Base-by-base conservation (phyloP, 2,113 vertebrate species). In the Notothenia coriiceps region DNA sequence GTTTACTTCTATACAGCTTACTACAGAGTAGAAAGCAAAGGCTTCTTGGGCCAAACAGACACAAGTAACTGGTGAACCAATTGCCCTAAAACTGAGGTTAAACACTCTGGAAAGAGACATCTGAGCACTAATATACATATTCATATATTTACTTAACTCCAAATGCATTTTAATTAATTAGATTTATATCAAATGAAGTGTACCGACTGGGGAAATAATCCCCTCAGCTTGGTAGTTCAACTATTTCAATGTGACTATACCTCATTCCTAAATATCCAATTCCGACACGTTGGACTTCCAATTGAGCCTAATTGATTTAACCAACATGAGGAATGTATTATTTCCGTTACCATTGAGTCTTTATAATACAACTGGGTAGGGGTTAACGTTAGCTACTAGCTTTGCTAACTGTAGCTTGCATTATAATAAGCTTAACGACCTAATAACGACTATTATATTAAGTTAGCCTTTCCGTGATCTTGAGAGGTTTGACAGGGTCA, bases 371-470 rank as follows among this genome's bases (percentile, higher is more conserved):
- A 8, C 50, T 40, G 47, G 47, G 47, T 43, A 13, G 49, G 49
- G 46, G 29, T 12, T 50, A 77, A 11, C 46, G 64, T 64, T 81
- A 88, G 69, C 86, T 10, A 1, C 29, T 80, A 85, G 87, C 87
- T 73, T 11, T 13, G 77, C 82, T 82, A 77, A 65, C 13, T 46
- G 46, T 73, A 80, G 65, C 78, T 1, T 74, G 69, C 25, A 43
- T 63, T 70, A 5, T 73, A 43, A 22, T 77, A 68, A 68, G 55
- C 70, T 10, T n/a, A 35, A 52, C 33, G 47, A 13, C 4, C 6
- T 5, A 76, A 79, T 66, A 20, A 12, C 22, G 10, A 14, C 8
- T 9, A 5, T 35, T 51, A 20, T n/a, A 70, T 18, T 1, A 25
- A 12, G 12, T 44, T 60, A 0, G 14, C 2, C 2, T 2, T 55